A percentile compares a stretch with the other conserved stretches of the same genome.
Evolutionary conservation across 2,888 invertebrate species (phyloP).

Genomic region (Rhimphoctona megacephalus): DNA sequence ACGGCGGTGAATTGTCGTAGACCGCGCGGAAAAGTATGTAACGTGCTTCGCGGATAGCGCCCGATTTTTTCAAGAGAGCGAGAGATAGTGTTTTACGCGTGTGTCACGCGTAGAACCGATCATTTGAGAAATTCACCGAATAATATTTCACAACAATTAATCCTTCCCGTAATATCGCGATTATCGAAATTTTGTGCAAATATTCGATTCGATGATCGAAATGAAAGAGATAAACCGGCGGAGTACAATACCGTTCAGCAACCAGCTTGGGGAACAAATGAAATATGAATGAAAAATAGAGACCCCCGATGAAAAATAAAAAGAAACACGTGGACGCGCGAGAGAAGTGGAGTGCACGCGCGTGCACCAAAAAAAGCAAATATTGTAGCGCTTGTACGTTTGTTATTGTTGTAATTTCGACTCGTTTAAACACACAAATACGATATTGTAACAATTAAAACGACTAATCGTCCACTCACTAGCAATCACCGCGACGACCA

Average conservation of each 20-base stretch:
- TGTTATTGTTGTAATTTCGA: slow-evolving; percentile 73
- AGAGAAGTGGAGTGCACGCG: slow-evolving; percentile 36
- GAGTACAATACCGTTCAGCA: neutral
- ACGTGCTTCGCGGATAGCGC: neutral
- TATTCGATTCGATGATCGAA: slow-evolving; percentile 58
- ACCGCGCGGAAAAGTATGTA: neutral
- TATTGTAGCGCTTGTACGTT: slow-evolving; percentile 76
- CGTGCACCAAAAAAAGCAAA: slow-evolving; percentile 62
- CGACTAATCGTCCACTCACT: slow-evolving; percentile 21
- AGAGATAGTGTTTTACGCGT: neutral
- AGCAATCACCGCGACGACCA: slow-evolving; percentile 9
- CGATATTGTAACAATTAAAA: slow-evolving; percentile 29
- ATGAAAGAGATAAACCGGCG: slow-evolving; percentile 33
- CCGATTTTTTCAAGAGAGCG: neutral
- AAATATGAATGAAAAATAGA: neutral
- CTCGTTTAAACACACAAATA: slow-evolving; percentile 65
- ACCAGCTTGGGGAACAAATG: neutral
- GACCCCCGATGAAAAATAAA: neutral
- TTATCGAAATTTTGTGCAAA: slow-evolving; percentile 17
- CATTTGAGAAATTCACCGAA: neutral
- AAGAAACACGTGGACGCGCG: slow-evolving; percentile 1
- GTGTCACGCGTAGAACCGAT: neutral
- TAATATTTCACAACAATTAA: slow-evolving; percentile 1
- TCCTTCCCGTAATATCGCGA: slow-evolving; percentile 12
- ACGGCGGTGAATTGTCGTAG: neutral